Evolutionary conservation across 2,113 vertebrate species (phyloP).

Genomic region (Seriola quinqueradiata): DNA sequence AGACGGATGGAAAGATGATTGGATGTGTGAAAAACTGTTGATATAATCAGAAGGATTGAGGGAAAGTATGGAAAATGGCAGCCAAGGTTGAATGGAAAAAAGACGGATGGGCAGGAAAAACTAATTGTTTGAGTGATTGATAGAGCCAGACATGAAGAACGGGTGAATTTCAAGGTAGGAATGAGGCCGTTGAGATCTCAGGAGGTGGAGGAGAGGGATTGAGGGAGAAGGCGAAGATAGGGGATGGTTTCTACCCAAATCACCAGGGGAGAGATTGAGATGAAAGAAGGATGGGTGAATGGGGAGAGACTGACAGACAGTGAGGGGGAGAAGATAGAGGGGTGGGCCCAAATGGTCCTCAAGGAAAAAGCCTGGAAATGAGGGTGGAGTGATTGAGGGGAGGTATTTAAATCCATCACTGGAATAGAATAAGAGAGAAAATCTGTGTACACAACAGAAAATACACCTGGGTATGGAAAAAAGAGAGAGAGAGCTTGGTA

Average conservation of each 20-base stretch:
- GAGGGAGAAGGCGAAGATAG: slow-evolving; percentile 23
- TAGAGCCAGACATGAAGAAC: slow-evolving; percentile 25
- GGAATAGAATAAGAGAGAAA: slow-evolving; percentile 30
- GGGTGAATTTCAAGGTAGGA: slow-evolving; percentile 37
- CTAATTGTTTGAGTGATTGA: slow-evolving; percentile 46
- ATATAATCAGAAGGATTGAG: slow-evolving; percentile 39
- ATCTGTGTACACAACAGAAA: slow-evolving; percentile 24
- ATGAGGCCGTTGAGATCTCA: slow-evolving; percentile 48
- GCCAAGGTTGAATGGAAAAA: slow-evolving; percentile 16
- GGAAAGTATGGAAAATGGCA: slow-evolving; percentile 14
- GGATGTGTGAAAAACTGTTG: slow-evolving; percentile 19
- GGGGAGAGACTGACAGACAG: slow-evolving; percentile 47
- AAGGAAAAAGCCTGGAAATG: slow-evolving; percentile 32
- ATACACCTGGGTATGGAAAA: slow-evolving; percentile 31
- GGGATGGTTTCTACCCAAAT: slow-evolving; percentile 49
- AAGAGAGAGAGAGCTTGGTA: neutral
- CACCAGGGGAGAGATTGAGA: slow-evolving; percentile 58
- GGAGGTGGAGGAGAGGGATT: slow-evolving; percentile 15
- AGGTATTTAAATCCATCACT: slow-evolving; percentile 45
- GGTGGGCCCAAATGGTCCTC: slow-evolving; percentile 16
- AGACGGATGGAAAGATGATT: slow-evolving; percentile 41
- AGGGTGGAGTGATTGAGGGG: slow-evolving; percentile 3
- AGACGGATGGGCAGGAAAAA: slow-evolving; percentile 26
- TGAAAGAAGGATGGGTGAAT: slow-evolving; percentile 60
- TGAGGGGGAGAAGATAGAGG: neutral